Conservation (phyloP, 2,113 vertebrate genomes). For the Toxotes chatareus region DNA sequence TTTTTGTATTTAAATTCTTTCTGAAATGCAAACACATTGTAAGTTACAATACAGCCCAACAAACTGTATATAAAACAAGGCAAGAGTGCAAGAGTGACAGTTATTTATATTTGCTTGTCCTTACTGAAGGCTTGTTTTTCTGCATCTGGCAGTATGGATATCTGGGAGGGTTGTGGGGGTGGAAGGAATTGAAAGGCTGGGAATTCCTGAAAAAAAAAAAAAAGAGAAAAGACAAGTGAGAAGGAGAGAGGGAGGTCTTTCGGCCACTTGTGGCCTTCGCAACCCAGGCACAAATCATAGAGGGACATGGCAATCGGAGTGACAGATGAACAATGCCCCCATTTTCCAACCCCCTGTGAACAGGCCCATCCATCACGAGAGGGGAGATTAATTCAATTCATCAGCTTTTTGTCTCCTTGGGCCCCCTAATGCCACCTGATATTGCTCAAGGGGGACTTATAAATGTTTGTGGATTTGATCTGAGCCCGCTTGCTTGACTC, state of each 20-base stretch:
- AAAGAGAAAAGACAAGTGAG: slow-evolving; percentile 48
- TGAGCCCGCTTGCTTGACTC: slow-evolving; percentile 70
- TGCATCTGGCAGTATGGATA: slow-evolving; percentile 51
- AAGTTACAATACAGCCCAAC: background rate
- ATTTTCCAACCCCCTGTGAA: slow-evolving; percentile 83
- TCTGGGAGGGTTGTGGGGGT: slow-evolving; percentile 47
- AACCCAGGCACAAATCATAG: slow-evolving; percentile 83
- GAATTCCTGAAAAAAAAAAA: slow-evolving; percentile 38
- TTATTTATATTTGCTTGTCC: slow-evolving; percentile 28
- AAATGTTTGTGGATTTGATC: slow-evolving; percentile 82
- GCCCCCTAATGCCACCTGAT: slow-evolving; percentile 84
- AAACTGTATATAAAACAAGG: slow-evolving; percentile 2
- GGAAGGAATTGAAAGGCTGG: slow-evolving; percentile 52
- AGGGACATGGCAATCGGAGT: slow-evolving; percentile 83
- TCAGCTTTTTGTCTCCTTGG: slow-evolving; percentile 85
- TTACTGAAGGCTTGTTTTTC: slow-evolving; percentile 33
- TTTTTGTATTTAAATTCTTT: background rate
- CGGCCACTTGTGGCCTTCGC: slow-evolving; percentile 84
- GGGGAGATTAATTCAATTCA: slow-evolving; percentile 86
- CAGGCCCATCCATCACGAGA: slow-evolving; percentile 83
- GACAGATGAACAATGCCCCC: slow-evolving; percentile 86
- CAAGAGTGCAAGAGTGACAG: slow-evolving; percentile 4
- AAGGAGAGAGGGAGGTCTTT: slow-evolving; percentile 74
- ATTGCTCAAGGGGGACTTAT: slow-evolving; percentile 82
- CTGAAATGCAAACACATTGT: slow-evolving; percentile 15